phyloP scores from a whole-genome alignment of 1,140 invertebrate species.

The Drosophila virilis region DNA sequence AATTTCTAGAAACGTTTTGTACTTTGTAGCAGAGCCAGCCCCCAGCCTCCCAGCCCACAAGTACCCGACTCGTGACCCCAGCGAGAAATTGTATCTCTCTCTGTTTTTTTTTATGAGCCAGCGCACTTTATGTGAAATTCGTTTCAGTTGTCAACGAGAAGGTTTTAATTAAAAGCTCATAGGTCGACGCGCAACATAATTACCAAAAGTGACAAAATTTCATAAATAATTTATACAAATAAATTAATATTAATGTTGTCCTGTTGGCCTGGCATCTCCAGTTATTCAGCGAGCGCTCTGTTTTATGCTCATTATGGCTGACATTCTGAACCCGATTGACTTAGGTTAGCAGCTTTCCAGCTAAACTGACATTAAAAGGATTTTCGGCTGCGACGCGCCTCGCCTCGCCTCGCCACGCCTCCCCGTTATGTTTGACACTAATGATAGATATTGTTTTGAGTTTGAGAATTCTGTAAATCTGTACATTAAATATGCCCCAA shows the following conservation, averaged over 20 bases:
- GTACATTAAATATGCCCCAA: slow-evolving; percentile 57
- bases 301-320: slow-evolving; percentile 42
- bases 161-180: slow-evolving; percentile 70
- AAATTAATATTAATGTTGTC: slow-evolving; percentile 77
- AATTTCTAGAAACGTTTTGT: slow-evolving; percentile 51
- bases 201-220: slow-evolving; percentile 57
- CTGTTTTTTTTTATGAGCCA: slow-evolving; percentile 32
- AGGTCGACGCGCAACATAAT: slow-evolving; percentile 53
- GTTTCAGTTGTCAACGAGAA: slow-evolving; percentile 20
- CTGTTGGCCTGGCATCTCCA: slow-evolving; percentile 1
- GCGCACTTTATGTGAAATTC: slow-evolving; percentile 22
- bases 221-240: slow-evolving; percentile 54
- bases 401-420: not conserved
- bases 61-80: no score
- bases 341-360: slow-evolving; percentile 28
- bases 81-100: slow-evolving; percentile 6
- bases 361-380: slow-evolving; percentile 63
- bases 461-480: slow-evolving; percentile 24
- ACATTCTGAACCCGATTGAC: slow-evolving; percentile 66
- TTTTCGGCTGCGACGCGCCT: slow-evolving; percentile 21
- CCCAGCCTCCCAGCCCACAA: no score
- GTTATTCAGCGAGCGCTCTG: slow-evolving; percentile 22
- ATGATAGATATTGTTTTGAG: slow-evolving; percentile 64
- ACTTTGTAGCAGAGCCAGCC: slow-evolving; percentile 31
- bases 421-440: slow-evolving; percentile 67